phyloP scores from a whole-genome alignment of 1,140 invertebrate genomes.

The Microplitis mediator region DNA sequence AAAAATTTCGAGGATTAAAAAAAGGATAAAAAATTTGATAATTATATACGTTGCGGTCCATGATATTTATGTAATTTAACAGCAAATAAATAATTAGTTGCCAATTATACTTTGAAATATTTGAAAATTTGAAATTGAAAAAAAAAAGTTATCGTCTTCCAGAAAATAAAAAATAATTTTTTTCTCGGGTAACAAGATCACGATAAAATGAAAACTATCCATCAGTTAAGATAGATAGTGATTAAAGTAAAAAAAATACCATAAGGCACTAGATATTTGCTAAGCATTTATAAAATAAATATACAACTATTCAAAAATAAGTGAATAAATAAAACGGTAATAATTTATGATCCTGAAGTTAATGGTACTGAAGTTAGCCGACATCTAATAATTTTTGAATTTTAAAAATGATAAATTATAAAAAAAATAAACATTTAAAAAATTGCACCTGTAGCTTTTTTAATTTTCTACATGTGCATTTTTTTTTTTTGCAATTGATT shows the following conservation, averaged over 20 bases:
- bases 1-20: too few relatives aligned
- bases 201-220: constrained; percentile 11
- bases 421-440: background rate
- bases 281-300: constrained; percentile 33
- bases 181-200: background rate
- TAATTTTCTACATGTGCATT: too few relatives aligned
- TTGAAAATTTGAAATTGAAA: background rate
- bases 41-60: too few relatives aligned
- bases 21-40: too few relatives aligned
- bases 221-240: constrained; percentile 39
- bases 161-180: constrained; percentile 6
- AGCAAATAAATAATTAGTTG: too few relatives aligned
- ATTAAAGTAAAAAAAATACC: constrained; percentile 29
- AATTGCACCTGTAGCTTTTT: too few relatives aligned
- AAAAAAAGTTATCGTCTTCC: background rate
- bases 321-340: background rate
- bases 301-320: constrained; percentile 20
- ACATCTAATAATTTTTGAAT: too few relatives aligned
- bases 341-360: too few relatives aligned
- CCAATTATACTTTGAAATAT: too few relatives aligned
- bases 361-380: too few relatives aligned
- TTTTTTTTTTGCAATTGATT: too few relatives aligned
- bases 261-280: constrained; percentile 28
- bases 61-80: too few relatives aligned
- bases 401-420: background rate